Percentiles rank a stretch among this genome's conserved stretches.
phyloP scores from a whole-genome alignment of 1,140 invertebrate genomes.

The Armadillidium nasatum region DNA sequence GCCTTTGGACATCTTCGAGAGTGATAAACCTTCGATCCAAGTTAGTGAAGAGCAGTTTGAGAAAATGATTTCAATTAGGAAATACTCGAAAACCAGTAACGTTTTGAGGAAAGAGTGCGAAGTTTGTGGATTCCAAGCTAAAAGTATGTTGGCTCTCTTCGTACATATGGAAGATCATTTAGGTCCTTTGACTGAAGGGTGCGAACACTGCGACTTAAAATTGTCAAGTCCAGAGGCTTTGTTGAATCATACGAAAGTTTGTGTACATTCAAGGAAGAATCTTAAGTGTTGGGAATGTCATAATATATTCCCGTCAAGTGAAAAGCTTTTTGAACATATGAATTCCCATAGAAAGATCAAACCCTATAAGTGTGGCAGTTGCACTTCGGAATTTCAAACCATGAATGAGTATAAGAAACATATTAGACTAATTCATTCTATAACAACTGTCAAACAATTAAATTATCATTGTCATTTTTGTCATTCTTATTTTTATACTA shows the following conservation, averaged over 20 bases:
- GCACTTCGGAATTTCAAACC: constrained; percentile 32
- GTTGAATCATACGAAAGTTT: constrained; percentile 31
- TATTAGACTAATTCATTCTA: constrained; percentile 37
- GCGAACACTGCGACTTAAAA: constrained; percentile 35
- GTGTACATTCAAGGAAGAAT: constrained; percentile 33
- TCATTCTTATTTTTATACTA: constrained; percentile 38
- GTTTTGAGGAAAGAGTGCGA: constrained; percentile 23
- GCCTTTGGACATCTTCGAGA: not conserved
- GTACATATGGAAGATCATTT: constrained; percentile 41
- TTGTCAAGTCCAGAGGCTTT: constrained; percentile 37
- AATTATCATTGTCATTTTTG: constrained; percentile 37
- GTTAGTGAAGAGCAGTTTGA: constrained; percentile 26
- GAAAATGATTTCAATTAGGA: constrained; percentile 34
- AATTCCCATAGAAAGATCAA: constrained; percentile 36
- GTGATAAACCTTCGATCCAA: not conserved
- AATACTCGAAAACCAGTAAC: not conserved
- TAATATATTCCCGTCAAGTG: constrained; percentile 37
- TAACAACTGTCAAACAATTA: constrained; percentile 36
- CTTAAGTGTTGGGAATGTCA: constrained; percentile 35
- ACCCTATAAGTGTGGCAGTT: constrained; percentile 39
- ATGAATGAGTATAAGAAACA: constrained; percentile 43
- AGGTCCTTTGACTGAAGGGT: constrained; percentile 35
- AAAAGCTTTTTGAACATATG: constrained; percentile 43
- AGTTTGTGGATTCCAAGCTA: constrained; percentile 36
- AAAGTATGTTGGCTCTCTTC: constrained; percentile 36